phyloP scores from a whole-genome alignment of 2,888 invertebrate species.

The Venusia cambrica region DNA sequence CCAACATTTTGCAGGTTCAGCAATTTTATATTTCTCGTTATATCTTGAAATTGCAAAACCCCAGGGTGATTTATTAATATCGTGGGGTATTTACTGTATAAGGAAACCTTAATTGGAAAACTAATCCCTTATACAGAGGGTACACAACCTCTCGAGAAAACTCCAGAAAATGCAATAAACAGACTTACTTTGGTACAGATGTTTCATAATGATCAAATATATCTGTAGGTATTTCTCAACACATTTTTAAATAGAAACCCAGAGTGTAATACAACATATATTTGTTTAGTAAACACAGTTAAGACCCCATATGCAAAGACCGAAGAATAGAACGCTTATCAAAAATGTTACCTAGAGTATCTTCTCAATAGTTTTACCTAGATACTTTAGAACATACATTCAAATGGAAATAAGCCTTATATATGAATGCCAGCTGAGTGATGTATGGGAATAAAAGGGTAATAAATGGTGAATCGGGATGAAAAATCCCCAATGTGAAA shows the following conservation, averaged over 20 bases:
- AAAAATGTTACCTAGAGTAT: too few species aligned
- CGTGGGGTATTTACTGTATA: conserved; percentile 32
- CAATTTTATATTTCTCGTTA: conserved; percentile 9
- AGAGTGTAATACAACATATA: too few species aligned
- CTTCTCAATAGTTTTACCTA: too few species aligned
- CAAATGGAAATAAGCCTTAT: conserved; percentile 35
- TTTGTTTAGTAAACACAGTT: too few species aligned
- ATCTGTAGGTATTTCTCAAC: too few species aligned
- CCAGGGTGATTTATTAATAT: conserved; percentile 43
- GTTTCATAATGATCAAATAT: too few species aligned
- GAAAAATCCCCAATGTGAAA: conserved; percentile 25
- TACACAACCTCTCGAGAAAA: conserved; percentile 26
- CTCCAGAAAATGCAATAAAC: conserved; percentile 21
- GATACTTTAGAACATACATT: too few species aligned
- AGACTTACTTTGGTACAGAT: conserved; percentile 20
- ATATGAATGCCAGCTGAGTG: conserved; percentile 31
- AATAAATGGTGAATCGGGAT: conserved; percentile 25
- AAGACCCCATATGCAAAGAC: too few species aligned
- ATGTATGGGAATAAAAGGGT: conserved; percentile 25
- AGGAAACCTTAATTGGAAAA: conserved; percentile 41
- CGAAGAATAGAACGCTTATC: too few species aligned
- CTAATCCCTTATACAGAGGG: conserved; percentile 31
- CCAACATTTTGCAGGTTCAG: too few species aligned
- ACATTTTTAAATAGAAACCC: too few species aligned
- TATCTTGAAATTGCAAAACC: conserved; percentile 25